These are phyloP conservation scores for Ciconia maguari DNA, from an alignment of 2,113 vertebrate species.

Conservation along the genomic window DNA sequence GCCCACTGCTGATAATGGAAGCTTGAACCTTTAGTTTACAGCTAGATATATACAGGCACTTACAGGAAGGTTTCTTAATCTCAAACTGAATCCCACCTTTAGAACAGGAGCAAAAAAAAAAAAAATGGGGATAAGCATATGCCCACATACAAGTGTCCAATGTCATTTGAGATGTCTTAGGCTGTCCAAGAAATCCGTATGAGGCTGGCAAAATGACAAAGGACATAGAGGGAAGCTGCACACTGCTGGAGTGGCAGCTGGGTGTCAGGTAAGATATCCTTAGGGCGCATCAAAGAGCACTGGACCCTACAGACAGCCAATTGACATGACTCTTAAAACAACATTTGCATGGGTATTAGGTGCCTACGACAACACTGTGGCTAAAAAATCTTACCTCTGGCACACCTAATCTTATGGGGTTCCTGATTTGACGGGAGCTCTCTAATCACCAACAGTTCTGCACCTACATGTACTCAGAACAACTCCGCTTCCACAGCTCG, in stretches of 20 bases:
- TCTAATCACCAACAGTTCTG: background rate
- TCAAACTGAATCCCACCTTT: background rate
- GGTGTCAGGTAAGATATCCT: background rate
- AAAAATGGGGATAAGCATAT: background rate
- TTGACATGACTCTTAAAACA: background rate
- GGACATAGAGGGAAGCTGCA: background rate
- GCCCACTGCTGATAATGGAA: fast-evolving
- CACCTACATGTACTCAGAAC: background rate
- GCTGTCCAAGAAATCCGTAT: background rate
- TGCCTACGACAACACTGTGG: background rate
- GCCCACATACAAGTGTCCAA: background rate
- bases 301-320: background rate
- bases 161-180: background rate
- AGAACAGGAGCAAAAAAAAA: background rate
- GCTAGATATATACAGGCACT: background rate
- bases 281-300: background rate
- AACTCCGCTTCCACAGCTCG: background rate
- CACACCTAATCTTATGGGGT: fast-evolving
- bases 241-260: background rate
- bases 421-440: background rate
- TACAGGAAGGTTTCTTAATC: background rate
- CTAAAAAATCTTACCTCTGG: background rate
- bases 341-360: background rate
- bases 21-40: background rate
- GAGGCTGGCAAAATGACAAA: background rate